These are phyloP conservation scores for Pachycephala philippinensis DNA, from an alignment of 2,113 vertebrate species.

Conservation along the genomic window DNA sequence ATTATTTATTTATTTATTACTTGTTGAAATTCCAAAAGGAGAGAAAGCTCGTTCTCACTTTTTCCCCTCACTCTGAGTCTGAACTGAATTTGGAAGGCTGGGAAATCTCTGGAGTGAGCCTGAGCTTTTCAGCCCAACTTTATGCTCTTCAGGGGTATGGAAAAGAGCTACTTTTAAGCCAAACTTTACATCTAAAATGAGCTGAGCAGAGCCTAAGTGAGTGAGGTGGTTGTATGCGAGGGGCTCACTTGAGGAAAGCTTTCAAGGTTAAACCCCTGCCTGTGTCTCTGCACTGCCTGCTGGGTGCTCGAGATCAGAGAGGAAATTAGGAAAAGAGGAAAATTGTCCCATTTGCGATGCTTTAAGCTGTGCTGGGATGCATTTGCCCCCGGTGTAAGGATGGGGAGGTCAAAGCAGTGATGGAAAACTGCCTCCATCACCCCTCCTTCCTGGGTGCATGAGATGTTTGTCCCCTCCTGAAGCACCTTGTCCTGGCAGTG, in stretches of 20 bases:
- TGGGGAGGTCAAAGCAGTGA: background rate
- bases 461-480: background rate
- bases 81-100: background rate
- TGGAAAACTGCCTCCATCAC: background rate
- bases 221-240: background rate
- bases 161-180: constrained; percentile 31
- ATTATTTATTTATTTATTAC: constrained; percentile 61
- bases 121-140: constrained; percentile 26
- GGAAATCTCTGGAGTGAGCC: background rate
- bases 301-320: background rate
- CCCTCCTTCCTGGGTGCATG: background rate
- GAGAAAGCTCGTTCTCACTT: background rate
- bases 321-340: background rate
- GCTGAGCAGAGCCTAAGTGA: constrained; percentile 6
- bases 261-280: background rate
- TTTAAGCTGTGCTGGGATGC: background rate
- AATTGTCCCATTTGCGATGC: background rate
- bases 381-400: background rate
- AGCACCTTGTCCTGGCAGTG: background rate
- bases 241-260: background rate
- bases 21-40: constrained; percentile 2
- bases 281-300: background rate
- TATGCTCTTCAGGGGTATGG: background rate
- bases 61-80: background rate
- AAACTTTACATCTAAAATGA: constrained; percentile 5